These are phyloP conservation scores for Lithobius niger DNA, from an alignment of 1,140 invertebrate species.

Conservation along the genomic window DNA sequence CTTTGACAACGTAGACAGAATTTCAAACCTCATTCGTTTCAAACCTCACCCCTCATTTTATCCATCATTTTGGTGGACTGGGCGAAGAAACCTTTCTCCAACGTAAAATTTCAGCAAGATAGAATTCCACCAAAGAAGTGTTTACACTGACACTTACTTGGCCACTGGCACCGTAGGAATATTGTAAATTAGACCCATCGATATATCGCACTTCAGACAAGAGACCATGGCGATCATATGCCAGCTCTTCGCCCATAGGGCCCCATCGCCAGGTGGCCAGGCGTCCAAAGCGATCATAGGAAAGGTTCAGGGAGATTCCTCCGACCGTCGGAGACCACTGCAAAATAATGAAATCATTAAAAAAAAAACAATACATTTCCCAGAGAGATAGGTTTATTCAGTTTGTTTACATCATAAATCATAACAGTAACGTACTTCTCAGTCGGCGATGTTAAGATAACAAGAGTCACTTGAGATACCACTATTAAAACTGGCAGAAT, in stretches of 20 bases:
- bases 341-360: slow-evolving; percentile 5
- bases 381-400: neutral
- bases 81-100: no score
- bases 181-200: slow-evolving; percentile 50
- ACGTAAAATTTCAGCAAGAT: no score
- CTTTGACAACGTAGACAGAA: no score
- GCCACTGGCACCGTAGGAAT: slow-evolving; percentile 69
- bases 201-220: slow-evolving; percentile 65
- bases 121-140: no score
- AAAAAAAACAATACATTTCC: neutral
- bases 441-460: neutral
- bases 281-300: slow-evolving; percentile 54
- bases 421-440: neutral
- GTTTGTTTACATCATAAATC: neutral
- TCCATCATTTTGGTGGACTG: no score
- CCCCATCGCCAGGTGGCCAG: slow-evolving; percentile 88
- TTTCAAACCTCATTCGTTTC: no score
- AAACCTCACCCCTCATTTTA: no score
- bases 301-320: slow-evolving; percentile 31
- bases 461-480: neutral
- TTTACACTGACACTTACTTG: no score
- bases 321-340: slow-evolving; percentile 30
- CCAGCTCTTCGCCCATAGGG: slow-evolving; percentile 63
- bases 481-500: neutral
- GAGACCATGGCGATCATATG: slow-evolving; percentile 71